Evolutionary conservation across 1,140 invertebrate genomes (phyloP).

Genomic region (Harlomillsia oculata): DNA sequence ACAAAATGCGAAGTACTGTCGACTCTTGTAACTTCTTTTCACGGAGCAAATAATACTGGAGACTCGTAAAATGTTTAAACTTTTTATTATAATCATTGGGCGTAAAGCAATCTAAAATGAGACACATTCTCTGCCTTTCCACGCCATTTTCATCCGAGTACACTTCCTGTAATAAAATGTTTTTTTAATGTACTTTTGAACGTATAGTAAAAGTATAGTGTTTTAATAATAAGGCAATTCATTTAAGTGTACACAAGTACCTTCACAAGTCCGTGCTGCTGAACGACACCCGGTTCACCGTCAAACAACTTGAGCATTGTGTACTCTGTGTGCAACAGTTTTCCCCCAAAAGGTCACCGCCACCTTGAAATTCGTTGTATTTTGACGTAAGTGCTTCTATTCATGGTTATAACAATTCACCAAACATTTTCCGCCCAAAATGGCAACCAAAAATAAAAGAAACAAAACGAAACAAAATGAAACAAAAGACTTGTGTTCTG

Average conservation of each 20-base stretch:
- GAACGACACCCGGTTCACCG: conserved; percentile 62
- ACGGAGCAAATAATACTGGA: conserved; percentile 72
- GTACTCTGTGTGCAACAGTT: conserved; percentile 67
- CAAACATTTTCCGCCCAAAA: too few relatives aligned
- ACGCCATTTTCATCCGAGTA: conserved; percentile 54
- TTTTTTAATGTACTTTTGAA: background rate
- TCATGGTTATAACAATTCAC: too few relatives aligned
- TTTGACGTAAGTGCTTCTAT: conserved; percentile 10
- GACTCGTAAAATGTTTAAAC: conserved; percentile 58
- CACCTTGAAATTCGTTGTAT: conserved; percentile 9
- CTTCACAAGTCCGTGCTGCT: conserved; percentile 71
- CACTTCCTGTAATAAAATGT: conserved; percentile 50
- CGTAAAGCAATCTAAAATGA: conserved; percentile 66
- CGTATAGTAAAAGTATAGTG: background rate
- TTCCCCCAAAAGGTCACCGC: conserved; percentile 7
- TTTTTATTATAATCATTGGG: conserved; percentile 62
- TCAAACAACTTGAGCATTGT: conserved; percentile 62
- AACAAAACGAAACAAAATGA: too few relatives aligned
- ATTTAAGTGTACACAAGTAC: conserved; percentile 42
- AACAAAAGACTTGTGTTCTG: too few relatives aligned
- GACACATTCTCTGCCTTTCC: conserved; percentile 53
- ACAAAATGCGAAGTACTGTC: conserved; percentile 66
- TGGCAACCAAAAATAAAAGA: too few relatives aligned
- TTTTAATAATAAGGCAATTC: background rate
- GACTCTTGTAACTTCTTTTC: conserved; percentile 67